phyloP scores from a whole-genome alignment of 2,797 vertebrate genomes.

The Hemibagrus guttatus region DNA sequence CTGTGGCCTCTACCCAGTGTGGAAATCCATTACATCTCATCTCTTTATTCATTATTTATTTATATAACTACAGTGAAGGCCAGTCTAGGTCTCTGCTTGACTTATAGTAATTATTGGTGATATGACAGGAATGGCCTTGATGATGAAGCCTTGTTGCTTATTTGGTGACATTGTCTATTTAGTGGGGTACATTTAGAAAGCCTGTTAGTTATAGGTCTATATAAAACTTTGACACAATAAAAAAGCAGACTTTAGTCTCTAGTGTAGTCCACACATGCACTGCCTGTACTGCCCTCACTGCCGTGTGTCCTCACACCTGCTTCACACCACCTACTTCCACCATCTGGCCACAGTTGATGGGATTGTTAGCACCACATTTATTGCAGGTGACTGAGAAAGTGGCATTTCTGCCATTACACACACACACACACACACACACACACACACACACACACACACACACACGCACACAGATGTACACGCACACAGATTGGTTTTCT shows the following conservation, averaged over 20 bases:
- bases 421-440: not conserved
- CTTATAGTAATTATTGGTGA: conserved; percentile 22
- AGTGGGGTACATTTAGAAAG: conserved; percentile 4
- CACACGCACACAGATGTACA: not conserved
- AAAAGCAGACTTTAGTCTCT: not conserved
- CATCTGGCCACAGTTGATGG: conserved; percentile 43
- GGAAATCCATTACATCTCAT: conserved; percentile 6
- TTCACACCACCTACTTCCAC: conserved; percentile 34
- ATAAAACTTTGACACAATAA: not conserved
- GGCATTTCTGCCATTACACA: not conserved
- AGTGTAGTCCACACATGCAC: not conserved
- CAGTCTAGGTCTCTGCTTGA: conserved; percentile 4
- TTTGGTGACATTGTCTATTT: conserved; percentile 8
- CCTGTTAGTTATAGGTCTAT: not conserved
- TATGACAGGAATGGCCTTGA: conserved; percentile 24
- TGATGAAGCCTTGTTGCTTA: conserved; percentile 19
- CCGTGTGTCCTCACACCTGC: not conserved
- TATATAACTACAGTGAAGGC: conserved; percentile 23
- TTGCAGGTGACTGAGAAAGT: conserved; percentile 35
- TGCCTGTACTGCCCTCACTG: not conserved
- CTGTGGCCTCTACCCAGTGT: conserved; percentile 9
- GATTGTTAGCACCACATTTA: conserved; percentile 13
- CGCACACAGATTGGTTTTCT: not conserved
- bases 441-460: not conserved
- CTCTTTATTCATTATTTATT: conserved; percentile 44